Evolutionary conservation across 2,888 invertebrate genomes (phyloP).

Genomic region (Plagodis pulveraria): DNA sequence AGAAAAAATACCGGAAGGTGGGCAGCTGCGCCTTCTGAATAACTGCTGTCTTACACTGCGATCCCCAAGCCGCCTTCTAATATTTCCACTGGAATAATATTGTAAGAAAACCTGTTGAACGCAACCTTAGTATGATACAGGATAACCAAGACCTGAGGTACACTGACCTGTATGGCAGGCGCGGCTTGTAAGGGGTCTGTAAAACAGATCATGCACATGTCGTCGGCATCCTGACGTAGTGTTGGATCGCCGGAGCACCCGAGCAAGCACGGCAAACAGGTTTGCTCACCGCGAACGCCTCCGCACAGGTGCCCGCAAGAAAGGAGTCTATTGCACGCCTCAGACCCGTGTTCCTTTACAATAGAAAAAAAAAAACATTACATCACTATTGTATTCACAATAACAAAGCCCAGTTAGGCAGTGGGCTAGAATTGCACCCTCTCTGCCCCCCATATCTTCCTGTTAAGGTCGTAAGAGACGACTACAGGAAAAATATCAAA

Average conservation of each 20-base stretch:
- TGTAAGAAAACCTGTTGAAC: background rate
- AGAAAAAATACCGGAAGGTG: too few relatives aligned
- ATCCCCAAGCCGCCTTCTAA: too few relatives aligned
- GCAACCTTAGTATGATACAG: too few relatives aligned
- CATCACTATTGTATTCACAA: background rate
- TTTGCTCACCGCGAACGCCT: slow-evolving; percentile 93
- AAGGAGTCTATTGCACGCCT: slow-evolving; percentile 93
- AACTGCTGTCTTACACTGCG: too few relatives aligned
- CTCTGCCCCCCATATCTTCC: too few relatives aligned
- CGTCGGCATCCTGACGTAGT: slow-evolving; percentile 97
- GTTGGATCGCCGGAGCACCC: slow-evolving; percentile 92
- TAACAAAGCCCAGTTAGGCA: background rate
- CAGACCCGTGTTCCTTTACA: slow-evolving; percentile 89
- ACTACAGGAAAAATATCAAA: too few relatives aligned
- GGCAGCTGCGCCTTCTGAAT: too few relatives aligned
- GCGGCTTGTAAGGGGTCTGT: slow-evolving; percentile 98
- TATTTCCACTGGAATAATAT: too few relatives aligned
- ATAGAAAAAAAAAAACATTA: background rate
- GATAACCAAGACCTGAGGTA: background rate
- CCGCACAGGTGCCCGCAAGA: slow-evolving; percentile 97
- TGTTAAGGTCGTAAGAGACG: too few relatives aligned
- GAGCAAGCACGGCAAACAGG: slow-evolving; percentile 95
- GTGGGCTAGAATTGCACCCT: too few relatives aligned
- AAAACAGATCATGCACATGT: slow-evolving; percentile 99
- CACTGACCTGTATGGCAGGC: slow-evolving; percentile 93